Evolutionary conservation across 2,888 invertebrate species (phyloP).

Genomic region (Tromatobia lineatoria): DNA sequence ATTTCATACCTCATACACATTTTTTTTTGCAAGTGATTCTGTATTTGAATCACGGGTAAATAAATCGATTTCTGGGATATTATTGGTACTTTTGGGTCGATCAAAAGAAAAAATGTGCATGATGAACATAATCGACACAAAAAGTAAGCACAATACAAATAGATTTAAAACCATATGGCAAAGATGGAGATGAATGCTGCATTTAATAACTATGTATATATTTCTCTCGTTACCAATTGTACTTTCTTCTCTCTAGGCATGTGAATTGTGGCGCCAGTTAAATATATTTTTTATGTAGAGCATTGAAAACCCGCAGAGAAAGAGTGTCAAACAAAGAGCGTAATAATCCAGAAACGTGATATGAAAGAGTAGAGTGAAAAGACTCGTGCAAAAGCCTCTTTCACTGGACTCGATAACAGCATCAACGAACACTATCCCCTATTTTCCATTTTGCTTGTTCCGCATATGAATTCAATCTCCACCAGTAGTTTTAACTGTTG

Average conservation of each 20-base stretch:
- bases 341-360: conserved; percentile 20
- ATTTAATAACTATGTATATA: background rate
- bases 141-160: background rate
- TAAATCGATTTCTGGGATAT: too few relatives aligned
- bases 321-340: conserved; percentile 13
- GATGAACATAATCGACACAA: background rate
- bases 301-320: background rate
- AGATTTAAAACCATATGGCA: background rate
- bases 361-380: conserved; percentile 12
- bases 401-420: conserved; percentile 17
- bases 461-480: background rate
- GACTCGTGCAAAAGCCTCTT: conserved; percentile 6
- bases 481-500: background rate
- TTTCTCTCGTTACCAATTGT: conserved; percentile 4
- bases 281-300: background rate
- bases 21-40: too few relatives aligned
- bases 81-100: too few relatives aligned
- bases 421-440: background rate
- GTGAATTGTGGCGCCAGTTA: background rate
- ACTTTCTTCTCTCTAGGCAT: background rate
- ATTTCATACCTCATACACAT: too few relatives aligned
- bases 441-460: background rate
- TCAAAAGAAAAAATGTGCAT: too few relatives aligned
- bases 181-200: background rate
- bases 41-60: too few relatives aligned